A percentile compares a stretch with the other conserved stretches of the same genome.
Evolutionary conservation across 2,113 vertebrate species (phyloP).

Genomic region (Nanger granti): DNA sequence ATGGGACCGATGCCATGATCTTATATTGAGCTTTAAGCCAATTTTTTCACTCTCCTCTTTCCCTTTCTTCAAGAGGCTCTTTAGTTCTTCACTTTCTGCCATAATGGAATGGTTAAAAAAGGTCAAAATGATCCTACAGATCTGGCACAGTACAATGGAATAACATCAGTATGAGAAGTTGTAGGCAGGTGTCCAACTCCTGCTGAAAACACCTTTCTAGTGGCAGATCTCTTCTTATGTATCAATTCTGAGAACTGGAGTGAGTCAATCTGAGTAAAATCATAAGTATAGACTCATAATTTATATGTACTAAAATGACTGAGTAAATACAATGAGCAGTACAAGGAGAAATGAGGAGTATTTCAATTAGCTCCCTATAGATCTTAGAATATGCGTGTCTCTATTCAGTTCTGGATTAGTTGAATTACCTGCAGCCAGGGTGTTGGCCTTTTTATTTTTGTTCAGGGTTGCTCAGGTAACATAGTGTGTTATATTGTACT

Average conservation of each 20-base stretch:
- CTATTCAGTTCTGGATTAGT: not conserved
- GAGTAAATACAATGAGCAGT: not conserved
- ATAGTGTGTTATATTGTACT: not conserved
- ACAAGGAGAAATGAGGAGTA: not conserved
- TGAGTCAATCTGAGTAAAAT: not conserved
- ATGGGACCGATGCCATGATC: not conserved
- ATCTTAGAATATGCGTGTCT: not conserved
- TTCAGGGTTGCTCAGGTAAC: not conserved
- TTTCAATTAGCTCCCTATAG: not conserved
- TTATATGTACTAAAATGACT: not conserved
- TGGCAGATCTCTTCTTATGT: not conserved
- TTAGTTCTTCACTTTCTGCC: not conserved
- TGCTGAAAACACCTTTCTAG: not conserved
- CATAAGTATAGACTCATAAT: not conserved
- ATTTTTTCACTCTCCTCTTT: not conserved
- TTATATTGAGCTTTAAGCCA: not conserved
- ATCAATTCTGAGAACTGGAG: not conserved
- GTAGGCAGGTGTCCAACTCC: not conserved
- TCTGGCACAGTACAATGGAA: not conserved
- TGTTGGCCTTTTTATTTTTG: not conserved
- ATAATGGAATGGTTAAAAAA: not conserved
- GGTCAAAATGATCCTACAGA: not conserved
- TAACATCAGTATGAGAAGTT: not conserved
- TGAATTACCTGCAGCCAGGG: not conserved
- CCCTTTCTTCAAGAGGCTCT: not conserved